phyloP scores from a whole-genome alignment of 2,888 invertebrate genomes.

The Orthonevra nobilis region DNA sequence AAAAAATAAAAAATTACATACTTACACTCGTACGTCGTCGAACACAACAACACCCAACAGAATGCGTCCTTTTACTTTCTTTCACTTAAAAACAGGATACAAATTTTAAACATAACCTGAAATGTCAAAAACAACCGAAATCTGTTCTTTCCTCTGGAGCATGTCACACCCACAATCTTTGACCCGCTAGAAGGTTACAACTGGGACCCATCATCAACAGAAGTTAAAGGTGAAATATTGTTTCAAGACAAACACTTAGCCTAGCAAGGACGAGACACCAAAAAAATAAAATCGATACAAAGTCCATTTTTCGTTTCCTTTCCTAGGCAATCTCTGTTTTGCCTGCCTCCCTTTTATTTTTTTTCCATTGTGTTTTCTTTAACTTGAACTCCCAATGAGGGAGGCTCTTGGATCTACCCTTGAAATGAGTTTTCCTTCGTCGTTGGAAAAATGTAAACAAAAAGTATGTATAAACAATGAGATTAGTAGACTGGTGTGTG shows the following conservation, averaged over 20 bases:
- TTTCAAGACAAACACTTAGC: constrained; percentile 49
- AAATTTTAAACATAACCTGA: constrained; percentile 10
- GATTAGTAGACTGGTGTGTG: constrained; percentile 57
- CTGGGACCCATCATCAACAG: constrained; percentile 40
- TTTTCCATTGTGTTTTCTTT: constrained; percentile 1
- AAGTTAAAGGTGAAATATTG: constrained; percentile 60
- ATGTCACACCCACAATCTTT: constrained; percentile 43
- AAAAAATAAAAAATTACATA: constrained; percentile 45
- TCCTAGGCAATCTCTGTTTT: neutral
- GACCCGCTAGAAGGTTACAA: constrained; percentile 39
- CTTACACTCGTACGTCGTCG: no score
- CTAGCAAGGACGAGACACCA: no score
- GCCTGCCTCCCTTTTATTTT: constrained; percentile 1
- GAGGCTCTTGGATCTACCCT: constrained; percentile 18
- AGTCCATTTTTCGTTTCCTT: constrained; percentile 9
- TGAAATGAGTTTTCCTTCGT: constrained; percentile 41
- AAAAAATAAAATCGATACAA: constrained; percentile 41
- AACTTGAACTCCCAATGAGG: constrained; percentile 19
- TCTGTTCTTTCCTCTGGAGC: constrained; percentile 12
- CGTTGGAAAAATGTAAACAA: constrained; percentile 22
- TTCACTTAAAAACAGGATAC: constrained; percentile 44
- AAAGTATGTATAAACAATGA: constrained; percentile 47
- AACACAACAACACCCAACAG: constrained; percentile 29
- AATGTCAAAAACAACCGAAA: constrained; percentile 50
- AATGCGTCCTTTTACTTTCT: constrained; percentile 61